Conservation (phyloP, 2,888 invertebrate genomes). For the Leptinotarsa tumamoca region DNA sequence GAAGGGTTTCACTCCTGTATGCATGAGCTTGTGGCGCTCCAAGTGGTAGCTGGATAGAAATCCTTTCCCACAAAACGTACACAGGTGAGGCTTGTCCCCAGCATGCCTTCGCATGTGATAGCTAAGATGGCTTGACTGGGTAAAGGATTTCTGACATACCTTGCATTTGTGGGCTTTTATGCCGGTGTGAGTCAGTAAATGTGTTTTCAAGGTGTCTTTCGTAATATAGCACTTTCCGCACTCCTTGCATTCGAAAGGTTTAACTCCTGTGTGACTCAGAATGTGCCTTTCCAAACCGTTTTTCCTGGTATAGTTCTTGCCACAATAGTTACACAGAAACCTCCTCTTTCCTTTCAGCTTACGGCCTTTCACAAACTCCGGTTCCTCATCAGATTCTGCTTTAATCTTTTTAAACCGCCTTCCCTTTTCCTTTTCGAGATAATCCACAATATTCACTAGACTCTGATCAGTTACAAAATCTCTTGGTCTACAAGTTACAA, state of each 20-base stretch:
- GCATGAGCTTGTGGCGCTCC: slow-evolving; percentile 48
- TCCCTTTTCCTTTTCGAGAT: slow-evolving; percentile 37
- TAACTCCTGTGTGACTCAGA: slow-evolving; percentile 46
- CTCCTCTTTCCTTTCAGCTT: slow-evolving; percentile 45
- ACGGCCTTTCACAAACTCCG: slow-evolving; percentile 42
- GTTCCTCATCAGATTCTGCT: slow-evolving; percentile 32
- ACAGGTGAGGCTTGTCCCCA: slow-evolving; percentile 44
- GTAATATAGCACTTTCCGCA: slow-evolving; percentile 48
- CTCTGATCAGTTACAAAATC: slow-evolving; percentile 23
- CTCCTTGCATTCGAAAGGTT: slow-evolving; percentile 48
- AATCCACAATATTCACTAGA: slow-evolving; percentile 37
- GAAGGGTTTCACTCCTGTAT: slow-evolving; percentile 49
- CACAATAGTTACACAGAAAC: slow-evolving; percentile 45
- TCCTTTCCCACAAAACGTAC: slow-evolving; percentile 44
- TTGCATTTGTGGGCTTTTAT: slow-evolving; percentile 46
- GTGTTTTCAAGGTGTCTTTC: slow-evolving; percentile 48
- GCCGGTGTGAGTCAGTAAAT: slow-evolving; percentile 45
- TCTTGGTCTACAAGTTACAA: slow-evolving; percentile 36
- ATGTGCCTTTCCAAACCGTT: slow-evolving; percentile 48
- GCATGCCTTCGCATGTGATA: slow-evolving; percentile 47
- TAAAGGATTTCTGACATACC: slow-evolving; percentile 46
- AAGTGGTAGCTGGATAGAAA: slow-evolving; percentile 47
- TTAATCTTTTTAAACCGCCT: slow-evolving; percentile 29
- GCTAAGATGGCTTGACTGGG: slow-evolving; percentile 46
- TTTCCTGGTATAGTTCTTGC: slow-evolving; percentile 48